phyloP scores from a whole-genome alignment of 2,888 invertebrate species.

The Seira ritae region DNA sequence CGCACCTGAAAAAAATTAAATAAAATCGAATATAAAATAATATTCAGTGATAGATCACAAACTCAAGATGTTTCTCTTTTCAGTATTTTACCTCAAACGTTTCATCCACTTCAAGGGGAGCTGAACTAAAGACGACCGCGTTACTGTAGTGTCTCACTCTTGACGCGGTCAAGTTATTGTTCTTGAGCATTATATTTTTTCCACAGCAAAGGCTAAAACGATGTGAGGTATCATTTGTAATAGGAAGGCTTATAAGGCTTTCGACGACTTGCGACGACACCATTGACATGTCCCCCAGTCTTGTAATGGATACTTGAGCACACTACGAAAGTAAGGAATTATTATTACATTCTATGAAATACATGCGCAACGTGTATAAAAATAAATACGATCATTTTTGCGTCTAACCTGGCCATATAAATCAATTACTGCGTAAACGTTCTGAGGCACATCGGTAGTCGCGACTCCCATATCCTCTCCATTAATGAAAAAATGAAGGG shows the following conservation, averaged over 20 bases:
- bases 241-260: conserved; percentile 76
- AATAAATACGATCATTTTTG: not conserved
- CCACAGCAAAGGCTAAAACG: conserved; percentile 79
- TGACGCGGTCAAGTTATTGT: conserved; percentile 82
- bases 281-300: conserved; percentile 73
- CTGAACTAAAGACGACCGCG: conserved; percentile 84
- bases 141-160: conserved; percentile 80
- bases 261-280: conserved; percentile 74
- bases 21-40: not conserved
- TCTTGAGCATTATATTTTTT: conserved; percentile 83
- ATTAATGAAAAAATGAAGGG: conserved; percentile 90
- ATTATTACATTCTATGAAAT: not conserved
- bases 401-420: conserved; percentile 76
- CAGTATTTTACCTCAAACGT: conserved; percentile 81
- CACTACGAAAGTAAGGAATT: conserved; percentile 78
- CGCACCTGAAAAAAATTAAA: conserved; percentile 75
- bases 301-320: conserved; percentile 84
- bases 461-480: conserved; percentile 92
- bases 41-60: too few species aligned
- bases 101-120: conserved; percentile 84
- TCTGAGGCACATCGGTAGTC: conserved; percentile 84
- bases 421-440: conserved; percentile 95
- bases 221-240: conserved; percentile 76
- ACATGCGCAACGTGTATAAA: not conserved
- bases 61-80: not conserved